Evolutionary conservation across 1,140 invertebrate species (phyloP), one percentile per base, ranked within the genome.

Genomic region (Neodiprion lecontei): DNA sequence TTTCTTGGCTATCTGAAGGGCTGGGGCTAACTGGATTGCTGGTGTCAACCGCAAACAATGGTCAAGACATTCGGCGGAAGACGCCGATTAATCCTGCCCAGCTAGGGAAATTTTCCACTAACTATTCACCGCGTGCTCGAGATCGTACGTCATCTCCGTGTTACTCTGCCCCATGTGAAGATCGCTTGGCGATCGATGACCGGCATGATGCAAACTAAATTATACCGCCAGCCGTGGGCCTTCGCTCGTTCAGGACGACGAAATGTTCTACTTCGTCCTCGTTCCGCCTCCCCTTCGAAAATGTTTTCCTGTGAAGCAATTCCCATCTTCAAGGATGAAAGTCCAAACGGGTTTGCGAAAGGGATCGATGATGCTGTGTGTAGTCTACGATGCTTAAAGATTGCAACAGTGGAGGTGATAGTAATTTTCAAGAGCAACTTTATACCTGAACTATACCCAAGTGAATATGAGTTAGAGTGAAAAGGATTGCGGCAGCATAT

Each of bases 141-240:
- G 53, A 61, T 61, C 9, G 53, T 61, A 61, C 53, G 53, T 61
- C 53, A 61, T 9, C 53, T 14, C 53, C 53, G 53, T 12, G 53
- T 61, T 11, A 12, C 53, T 61, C 53, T 61, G n/a, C 53, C 4
- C n/a, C 53, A 79, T 78, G 71, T 48, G 71, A 61, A 75, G 67
- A 74, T 72, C 48, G 75, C 72, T 69, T 48, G 68, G 72, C 75
- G 77, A 81, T 79, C 72, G 80, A 81, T 81, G 80, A 70, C 75
- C 77, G 21, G 78, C 76, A 81, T 81, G 79, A 81, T 79, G 80
- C 80, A 78, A 81, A 81, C 79, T 79, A 74, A 81, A 81, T 79
- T 78, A 74, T 75, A 17, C 53, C 53, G n/a, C 53, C 53, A 61
- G 53, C 53, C 53, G 53, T 17, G 53, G 53, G 53, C 53, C 53